Evolutionary conservation across 1,140 invertebrate species (phyloP), one percentile per base, ranked within the genome.

Genomic region (Bombus turneri): DNA sequence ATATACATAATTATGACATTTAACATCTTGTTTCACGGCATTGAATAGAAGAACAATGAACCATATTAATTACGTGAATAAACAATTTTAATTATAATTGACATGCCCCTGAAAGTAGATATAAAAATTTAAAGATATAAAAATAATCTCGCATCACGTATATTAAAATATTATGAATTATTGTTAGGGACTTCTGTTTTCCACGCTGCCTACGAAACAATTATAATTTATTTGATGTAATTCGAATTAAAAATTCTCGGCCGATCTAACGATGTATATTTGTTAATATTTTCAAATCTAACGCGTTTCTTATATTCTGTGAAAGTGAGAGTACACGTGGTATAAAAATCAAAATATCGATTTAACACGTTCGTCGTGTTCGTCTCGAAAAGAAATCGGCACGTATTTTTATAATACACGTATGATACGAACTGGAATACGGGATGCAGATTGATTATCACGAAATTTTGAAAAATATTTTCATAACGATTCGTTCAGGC

Each of bases 181-280:
- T 9, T 0, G 15, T 22, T 13, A 37, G 25, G 5, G 0, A 2
- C 0, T 62, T 62, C 3, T 13, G 28, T 5, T n/a, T 12, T 3
- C 12, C 25, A 28, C 59, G 12, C 25, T 62, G 25, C n/a, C 59
- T 62, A 62, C 59, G 59, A 62, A 10, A 3, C 25, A n/a, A n/a
- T 13, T 12, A 15, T 0, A n/a, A 66, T 15, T 15, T 15, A 64
- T 64, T 64, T 2, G 12, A 13, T 31, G 22, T 18, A 15, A 34
- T 34, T 66, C 31, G n/a, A 66, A 2, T n/a, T 1, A 1, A 18
- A 62, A 62, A n/a, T 62, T 62, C 25, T 4, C 59, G 0, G 10
- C 0, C 25, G 0, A 62, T 62, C 12, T 13, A 62, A 5, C 13
- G 13, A n/a, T 0, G 0, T n/a, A 5, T 4, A 10, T 62, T n/a